phyloP scores from a whole-genome alignment of 2,888 invertebrate species.

The Parnassius apollo region DNA sequence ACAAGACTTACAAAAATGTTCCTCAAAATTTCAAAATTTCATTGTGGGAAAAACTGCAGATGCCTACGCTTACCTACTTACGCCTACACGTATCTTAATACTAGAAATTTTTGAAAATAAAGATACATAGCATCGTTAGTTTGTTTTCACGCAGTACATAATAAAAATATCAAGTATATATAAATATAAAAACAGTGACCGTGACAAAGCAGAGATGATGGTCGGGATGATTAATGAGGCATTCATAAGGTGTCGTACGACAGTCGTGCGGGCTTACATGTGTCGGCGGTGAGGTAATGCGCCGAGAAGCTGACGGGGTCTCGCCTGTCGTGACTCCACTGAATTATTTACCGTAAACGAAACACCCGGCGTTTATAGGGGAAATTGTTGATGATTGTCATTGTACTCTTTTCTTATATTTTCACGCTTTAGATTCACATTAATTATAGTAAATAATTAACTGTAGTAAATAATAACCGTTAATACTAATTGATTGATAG shows the following conservation, averaged over 20 bases:
- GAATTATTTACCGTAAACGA: constrained; percentile 35
- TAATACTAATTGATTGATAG: no score
- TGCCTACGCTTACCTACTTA: no score
- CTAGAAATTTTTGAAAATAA: no score
- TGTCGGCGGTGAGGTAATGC: constrained; percentile 69
- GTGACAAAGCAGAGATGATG: constrained; percentile 29
- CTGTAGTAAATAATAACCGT: no score
- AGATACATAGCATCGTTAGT: no score
- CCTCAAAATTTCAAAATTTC: no score
- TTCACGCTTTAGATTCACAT: background rate
- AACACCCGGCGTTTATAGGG: background rate
- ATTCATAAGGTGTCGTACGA: constrained; percentile 69
- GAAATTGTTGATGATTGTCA: background rate
- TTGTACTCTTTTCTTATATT: background rate
- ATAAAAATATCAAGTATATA: constrained; percentile 10
- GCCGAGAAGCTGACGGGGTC: constrained; percentile 46
- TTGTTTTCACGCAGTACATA: background rate
- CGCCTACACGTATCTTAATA: no score
- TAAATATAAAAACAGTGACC: constrained; percentile 5
- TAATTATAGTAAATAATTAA: no score
- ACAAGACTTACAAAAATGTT: no score
- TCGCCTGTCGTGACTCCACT: constrained; percentile 37
- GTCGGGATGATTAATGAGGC: constrained; percentile 67
- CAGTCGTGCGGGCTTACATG: constrained; percentile 61
- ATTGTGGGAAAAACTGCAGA: no score